Evolutionary conservation across 2,797 vertebrate genomes (phyloP).

Genomic region (Botia kubotai): DNA sequence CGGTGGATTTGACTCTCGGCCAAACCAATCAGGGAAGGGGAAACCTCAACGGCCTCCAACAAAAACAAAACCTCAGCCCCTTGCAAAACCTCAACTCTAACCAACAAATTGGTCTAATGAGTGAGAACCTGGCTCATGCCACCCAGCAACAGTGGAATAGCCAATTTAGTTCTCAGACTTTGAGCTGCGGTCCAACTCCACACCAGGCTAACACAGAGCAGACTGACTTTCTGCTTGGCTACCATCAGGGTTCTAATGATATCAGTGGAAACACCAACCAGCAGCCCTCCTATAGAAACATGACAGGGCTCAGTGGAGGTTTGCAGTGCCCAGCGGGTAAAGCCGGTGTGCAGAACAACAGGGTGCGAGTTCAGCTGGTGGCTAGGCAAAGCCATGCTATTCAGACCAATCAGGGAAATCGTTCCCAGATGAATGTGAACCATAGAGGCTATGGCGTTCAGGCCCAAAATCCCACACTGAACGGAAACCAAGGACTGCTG

Average conservation of each 20-base stretch:
- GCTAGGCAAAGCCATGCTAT: constrained; percentile 51
- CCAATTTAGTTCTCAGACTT: constrained; percentile 69
- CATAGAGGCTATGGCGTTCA: constrained; percentile 74
- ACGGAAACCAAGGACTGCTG: constrained; percentile 66
- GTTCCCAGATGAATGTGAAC: constrained; percentile 67
- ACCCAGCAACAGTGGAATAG: constrained; percentile 72
- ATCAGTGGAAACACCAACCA: constrained; percentile 67
- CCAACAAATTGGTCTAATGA: constrained; percentile 75
- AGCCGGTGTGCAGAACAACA: constrained; percentile 74
- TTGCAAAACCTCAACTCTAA: constrained; percentile 75
- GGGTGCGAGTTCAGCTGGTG: constrained; percentile 64
- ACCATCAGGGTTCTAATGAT: constrained; percentile 68
- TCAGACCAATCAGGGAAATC: constrained; percentile 66
- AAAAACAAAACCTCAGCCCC: constrained; percentile 83
- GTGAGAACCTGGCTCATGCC: constrained; percentile 71
- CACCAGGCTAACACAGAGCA: constrained; percentile 64
- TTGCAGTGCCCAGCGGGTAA: constrained; percentile 64
- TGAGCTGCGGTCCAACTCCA: constrained; percentile 71
- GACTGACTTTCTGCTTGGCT: constrained; percentile 67
- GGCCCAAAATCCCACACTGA: constrained; percentile 74
- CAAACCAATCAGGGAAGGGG: constrained; percentile 71
- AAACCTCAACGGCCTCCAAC: constrained; percentile 80
- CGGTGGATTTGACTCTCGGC: constrained; percentile 69
- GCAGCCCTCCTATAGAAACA: constrained; percentile 71
- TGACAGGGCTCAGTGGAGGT: constrained; percentile 50